Conservation (phyloP, 1,140 invertebrate species). For the Pseudomyrmex dendroicus region DNA sequence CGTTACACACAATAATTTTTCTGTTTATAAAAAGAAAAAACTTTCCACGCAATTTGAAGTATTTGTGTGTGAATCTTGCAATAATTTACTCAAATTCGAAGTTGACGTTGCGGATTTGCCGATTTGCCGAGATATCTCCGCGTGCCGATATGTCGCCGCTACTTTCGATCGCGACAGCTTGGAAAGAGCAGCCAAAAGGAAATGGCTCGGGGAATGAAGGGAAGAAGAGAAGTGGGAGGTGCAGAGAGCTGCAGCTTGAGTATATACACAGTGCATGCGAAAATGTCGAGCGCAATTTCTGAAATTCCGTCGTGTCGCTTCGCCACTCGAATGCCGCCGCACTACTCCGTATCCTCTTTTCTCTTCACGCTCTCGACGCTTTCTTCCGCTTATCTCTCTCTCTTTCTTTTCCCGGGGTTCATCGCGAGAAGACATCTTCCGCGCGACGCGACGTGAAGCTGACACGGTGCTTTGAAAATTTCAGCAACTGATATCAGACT, state of each 20-base stretch:
- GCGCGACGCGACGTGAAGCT: slow-evolving; percentile 40
- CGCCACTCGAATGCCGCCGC: slow-evolving; percentile 24
- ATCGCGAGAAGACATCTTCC: slow-evolving; percentile 55
- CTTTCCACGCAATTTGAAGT: not conserved
- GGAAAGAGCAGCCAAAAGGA: slow-evolving; percentile 6
- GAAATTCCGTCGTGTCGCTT: slow-evolving; percentile 75
- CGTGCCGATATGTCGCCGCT: slow-evolving; percentile 14
- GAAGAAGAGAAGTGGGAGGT: not conserved
- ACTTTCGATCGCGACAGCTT: slow-evolving; percentile 29
- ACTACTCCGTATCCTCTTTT: not conserved
- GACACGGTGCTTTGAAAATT: slow-evolving; percentile 56
- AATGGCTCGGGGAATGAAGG: slow-evolving; percentile 5
- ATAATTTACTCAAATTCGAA: not conserved
- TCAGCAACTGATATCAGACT: slow-evolving; percentile 43
- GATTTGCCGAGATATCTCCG: slow-evolving; percentile 5
- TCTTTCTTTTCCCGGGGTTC: not conserved
- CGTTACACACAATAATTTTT: not conserved
- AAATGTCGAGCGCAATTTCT: slow-evolving; percentile 74
- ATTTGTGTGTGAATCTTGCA: not conserved
- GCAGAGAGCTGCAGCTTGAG: slow-evolving; percentile 27
- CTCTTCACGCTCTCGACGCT: slow-evolving; percentile 31
- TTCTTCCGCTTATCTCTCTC: slow-evolving; percentile 48
- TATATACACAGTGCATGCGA: slow-evolving; percentile 61
- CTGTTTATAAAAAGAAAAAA: too few species aligned
- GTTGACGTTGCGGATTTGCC: not conserved